Evolutionary conservation across 2,113 vertebrate genomes (phyloP).

Genomic region (Prunella himalayana): DNA sequence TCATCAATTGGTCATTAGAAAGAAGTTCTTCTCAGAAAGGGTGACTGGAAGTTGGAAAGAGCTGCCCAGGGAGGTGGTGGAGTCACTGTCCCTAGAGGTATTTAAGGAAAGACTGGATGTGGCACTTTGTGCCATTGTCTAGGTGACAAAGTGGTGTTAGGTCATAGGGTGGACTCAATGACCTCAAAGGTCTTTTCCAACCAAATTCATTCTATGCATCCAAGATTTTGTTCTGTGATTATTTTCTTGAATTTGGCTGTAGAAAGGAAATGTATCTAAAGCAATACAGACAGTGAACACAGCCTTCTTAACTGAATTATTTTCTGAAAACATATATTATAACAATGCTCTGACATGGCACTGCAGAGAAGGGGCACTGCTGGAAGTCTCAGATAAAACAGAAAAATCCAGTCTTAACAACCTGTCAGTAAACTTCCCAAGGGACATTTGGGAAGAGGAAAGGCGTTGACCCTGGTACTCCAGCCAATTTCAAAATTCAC

Average conservation of each 20-base stretch:
- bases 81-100: background rate
- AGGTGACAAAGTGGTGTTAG: background rate
- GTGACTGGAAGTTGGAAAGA: background rate
- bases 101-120: background rate
- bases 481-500: background rate
- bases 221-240: background rate
- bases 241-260: background rate
- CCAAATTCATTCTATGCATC: background rate
- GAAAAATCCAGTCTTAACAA: background rate
- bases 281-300: background rate
- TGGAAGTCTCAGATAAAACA: constrained; percentile 3
- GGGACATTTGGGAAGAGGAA: background rate
- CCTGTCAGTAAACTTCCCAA: background rate
- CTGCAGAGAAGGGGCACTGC: background rate
- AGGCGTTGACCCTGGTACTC: background rate
- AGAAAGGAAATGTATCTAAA: background rate
- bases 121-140: background rate
- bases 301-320: background rate
- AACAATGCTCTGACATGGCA: background rate
- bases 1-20: background rate
- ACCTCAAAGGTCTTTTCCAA: background rate
- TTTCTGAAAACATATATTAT: background rate
- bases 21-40: background rate
- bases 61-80: background rate
- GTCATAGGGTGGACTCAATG: background rate